Base-by-base conservation (phyloP, 2,113 vertebrate species). In the Heteronetta atricapilla region DNA sequence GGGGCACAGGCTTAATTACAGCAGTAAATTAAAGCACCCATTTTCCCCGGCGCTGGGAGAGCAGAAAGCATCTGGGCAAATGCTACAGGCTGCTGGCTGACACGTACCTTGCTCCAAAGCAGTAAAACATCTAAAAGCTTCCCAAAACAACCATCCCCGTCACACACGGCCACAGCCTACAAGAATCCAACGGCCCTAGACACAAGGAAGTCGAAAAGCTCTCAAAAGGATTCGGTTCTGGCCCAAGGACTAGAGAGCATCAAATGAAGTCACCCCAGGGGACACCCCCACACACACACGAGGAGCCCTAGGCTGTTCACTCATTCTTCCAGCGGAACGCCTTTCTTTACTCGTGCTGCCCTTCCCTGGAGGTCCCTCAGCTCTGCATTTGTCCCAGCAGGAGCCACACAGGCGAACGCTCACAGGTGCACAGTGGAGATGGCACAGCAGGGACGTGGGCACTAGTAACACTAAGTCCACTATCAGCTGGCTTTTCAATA, bases 11-110 rank as follows among this genome's bases (percentile, higher is more conserved):
- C 36, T 86, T 89, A 76, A 92, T 94, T 76, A 92, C 66, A 72
- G 10, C 5, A 12, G 14, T 55, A 90, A 91, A 96, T 76, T 38
- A 88, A 88, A 90, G 67, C 62, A 84, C 82, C 16, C n/a, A 14
- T 75, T 82, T 67, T 82, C 55, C 56, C 22, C 46, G 38, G 62
- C 46, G 87, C n/a, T 23, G 59, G n/a, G 67, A 76, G 58, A 74
- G 64, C 15, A 84, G 68, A 86, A 84, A 94, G 14, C 62, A 90
- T 36, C 36, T 48, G n/a, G 23, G 26, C 56, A 88, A 75, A 46
- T 36, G 3, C 31, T 8, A 23, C 28, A n/a, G 46, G 42, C 40
- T 60, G 38, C 20, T 82, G 64, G 56, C 62, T 86, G 64, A 83
- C 58, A 77, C 6, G 11, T 10, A 77, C 14, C 66, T 67, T 82